A percentile compares a stretch with the other conserved stretches of the same genome.
phyloP scores from a whole-genome alignment of 2,888 invertebrate genomes.

The Sclerodermus sp. region DNA sequence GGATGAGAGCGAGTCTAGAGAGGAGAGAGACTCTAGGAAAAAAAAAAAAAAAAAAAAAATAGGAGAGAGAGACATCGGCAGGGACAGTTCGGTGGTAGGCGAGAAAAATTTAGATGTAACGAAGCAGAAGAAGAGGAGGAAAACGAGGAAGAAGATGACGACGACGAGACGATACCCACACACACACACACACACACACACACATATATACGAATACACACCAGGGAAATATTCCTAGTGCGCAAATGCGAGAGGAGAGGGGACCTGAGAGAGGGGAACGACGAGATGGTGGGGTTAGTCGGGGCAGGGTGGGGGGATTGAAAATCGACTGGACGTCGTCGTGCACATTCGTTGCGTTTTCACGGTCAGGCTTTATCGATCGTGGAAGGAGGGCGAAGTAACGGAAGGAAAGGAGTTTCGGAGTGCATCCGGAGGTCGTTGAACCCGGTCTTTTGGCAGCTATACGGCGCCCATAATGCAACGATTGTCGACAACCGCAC shows the following conservation, averaged over 20 bases:
- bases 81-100: no score
- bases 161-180: no score
- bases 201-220: no score
- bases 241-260: constrained; percentile 12
- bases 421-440: constrained; percentile 56
- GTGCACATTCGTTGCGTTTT: constrained; percentile 54
- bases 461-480: constrained; percentile 33
- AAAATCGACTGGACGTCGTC: constrained; percentile 39
- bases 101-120: not conserved
- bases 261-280: constrained; percentile 3
- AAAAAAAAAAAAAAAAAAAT: no score
- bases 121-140: no score
- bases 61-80: no score
- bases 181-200: no score
- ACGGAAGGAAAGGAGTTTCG: constrained; percentile 47
- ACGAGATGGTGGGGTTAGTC: constrained; percentile 5
- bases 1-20: no score
- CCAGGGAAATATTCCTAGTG: no score
- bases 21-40: no score
- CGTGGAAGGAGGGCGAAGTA: constrained; percentile 36
- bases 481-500: constrained; percentile 27
- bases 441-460: constrained; percentile 37
- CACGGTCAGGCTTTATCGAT: constrained; percentile 57
- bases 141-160: no score
- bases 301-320: constrained; percentile 20